A percentile compares a stretch with the other conserved stretches of the same genome.
Evolutionary conservation across 2,797 vertebrate species (phyloP).

Genomic region (Oreortyx pictus): DNA sequence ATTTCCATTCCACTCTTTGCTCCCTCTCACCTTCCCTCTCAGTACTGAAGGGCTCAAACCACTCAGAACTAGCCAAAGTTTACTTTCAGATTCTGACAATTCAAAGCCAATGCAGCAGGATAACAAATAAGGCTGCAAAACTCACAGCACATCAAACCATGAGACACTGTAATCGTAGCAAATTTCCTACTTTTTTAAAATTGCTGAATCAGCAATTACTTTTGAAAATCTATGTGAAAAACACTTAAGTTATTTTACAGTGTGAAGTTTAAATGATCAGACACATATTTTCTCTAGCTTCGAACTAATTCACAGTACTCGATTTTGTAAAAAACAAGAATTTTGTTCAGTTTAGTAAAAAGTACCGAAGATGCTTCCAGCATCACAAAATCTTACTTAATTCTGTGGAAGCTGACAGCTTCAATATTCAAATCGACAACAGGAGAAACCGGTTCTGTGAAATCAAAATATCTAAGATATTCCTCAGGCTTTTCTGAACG

Average conservation of each 20-base stretch:
- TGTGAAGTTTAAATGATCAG: not conserved
- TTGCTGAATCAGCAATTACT: not conserved
- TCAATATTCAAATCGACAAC: constrained; percentile 22
- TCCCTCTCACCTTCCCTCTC: not conserved
- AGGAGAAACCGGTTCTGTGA: not conserved
- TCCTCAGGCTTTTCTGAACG: not conserved
- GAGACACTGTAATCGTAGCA: not conserved
- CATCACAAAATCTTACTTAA: not conserved
- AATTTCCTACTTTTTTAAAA: not conserved
- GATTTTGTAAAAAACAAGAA: not conserved
- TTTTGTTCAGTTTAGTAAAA: not conserved
- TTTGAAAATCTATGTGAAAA: not conserved
- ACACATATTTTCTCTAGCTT: not conserved
- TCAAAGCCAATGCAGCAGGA: not conserved
- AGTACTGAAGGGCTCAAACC: not conserved
- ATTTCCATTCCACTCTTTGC: not conserved
- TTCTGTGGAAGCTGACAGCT: not conserved
- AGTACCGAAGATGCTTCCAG: not conserved
- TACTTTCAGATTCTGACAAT: not conserved
- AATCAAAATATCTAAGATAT: not conserved
- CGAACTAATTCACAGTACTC: not conserved
- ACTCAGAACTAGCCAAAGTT: not conserved
- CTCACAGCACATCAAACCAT: not conserved
- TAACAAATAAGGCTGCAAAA: not conserved
- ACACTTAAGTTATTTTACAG: not conserved